Evolutionary conservation across 1,140 invertebrate genomes (phyloP).

Genomic region (Oryctes rhinoceros): DNA sequence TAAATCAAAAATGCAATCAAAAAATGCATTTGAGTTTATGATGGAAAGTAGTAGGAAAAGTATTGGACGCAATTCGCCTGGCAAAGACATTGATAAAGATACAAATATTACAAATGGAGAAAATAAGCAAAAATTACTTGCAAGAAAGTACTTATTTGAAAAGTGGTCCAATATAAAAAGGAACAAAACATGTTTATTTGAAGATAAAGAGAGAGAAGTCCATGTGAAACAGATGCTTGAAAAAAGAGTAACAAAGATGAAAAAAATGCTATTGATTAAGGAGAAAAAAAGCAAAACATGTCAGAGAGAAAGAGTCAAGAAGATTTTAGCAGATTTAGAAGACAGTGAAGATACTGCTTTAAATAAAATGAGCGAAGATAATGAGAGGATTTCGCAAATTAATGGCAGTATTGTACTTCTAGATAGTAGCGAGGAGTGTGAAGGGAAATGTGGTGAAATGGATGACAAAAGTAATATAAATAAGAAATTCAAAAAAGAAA

Average conservation of each 20-base stretch:
- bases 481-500: background rate
- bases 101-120: constrained; percentile 52
- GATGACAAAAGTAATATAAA: background rate
- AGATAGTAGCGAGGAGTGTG: too few relatives aligned
- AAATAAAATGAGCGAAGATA: background rate
- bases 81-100: constrained; percentile 59
- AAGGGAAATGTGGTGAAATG: too few relatives aligned
- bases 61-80: constrained; percentile 69
- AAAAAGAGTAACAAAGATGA: constrained; percentile 66
- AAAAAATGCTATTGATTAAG: constrained; percentile 58
- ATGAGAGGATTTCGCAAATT: background rate
- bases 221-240: constrained; percentile 65
- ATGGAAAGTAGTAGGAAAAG: constrained; percentile 70
- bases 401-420: background rate
- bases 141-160: constrained; percentile 65
- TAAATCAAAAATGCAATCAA: constrained; percentile 25
- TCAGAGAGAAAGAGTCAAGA: background rate
- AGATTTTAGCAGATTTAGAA: background rate
- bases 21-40: constrained; percentile 69
- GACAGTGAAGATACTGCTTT: background rate
- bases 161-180: constrained; percentile 69
- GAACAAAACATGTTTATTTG: constrained; percentile 63
- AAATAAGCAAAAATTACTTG: constrained; percentile 61
- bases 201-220: constrained; percentile 63
- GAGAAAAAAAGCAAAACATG: background rate